Conservation (phyloP, 35 echinoderm and acorn worm genomes). For the Strongylocentrotus purpuratus region DNA sequence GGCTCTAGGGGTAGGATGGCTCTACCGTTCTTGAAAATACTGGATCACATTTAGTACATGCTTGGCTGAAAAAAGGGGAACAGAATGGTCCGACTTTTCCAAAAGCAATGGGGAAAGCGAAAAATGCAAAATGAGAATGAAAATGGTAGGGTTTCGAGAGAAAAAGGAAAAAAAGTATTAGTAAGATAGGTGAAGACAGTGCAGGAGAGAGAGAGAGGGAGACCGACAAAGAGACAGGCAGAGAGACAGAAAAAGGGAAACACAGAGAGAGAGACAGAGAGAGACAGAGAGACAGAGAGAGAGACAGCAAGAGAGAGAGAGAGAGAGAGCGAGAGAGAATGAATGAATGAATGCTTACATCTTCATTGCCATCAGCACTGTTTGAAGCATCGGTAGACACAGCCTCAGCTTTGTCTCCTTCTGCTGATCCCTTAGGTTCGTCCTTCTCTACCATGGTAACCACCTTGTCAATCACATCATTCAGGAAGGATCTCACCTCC, state of each 20-base stretch:
- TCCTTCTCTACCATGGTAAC: constrained; percentile 82
- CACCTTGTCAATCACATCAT: constrained; percentile 82
- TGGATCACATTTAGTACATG: no score
- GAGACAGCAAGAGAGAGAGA: background rate
- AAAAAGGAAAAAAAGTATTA: no score
- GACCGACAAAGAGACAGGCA: background rate
- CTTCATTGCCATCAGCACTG: constrained; percentile 29
- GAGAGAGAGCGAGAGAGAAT: background rate
- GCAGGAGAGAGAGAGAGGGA: background rate
- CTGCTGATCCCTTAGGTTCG: constrained; percentile 48
- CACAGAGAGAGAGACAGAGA: background rate
- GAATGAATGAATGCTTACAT: background rate
- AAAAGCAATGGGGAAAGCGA: no score
- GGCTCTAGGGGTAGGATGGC: constrained; percentile 12
- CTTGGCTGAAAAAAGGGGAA: no score
- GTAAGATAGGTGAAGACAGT: no score
- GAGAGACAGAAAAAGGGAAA: background rate
- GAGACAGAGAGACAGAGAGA: background rate
- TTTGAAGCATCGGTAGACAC: constrained; percentile 23
- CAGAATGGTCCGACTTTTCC: no score
- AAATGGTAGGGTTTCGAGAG: no score
- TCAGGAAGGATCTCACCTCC: constrained; percentile 58
- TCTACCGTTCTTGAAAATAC: background rate
- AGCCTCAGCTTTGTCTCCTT: constrained; percentile 49
- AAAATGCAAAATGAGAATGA: no score